Conservation (phyloP, 2,888 invertebrate genomes). For the Drepanosiphum platanoidis region DNA sequence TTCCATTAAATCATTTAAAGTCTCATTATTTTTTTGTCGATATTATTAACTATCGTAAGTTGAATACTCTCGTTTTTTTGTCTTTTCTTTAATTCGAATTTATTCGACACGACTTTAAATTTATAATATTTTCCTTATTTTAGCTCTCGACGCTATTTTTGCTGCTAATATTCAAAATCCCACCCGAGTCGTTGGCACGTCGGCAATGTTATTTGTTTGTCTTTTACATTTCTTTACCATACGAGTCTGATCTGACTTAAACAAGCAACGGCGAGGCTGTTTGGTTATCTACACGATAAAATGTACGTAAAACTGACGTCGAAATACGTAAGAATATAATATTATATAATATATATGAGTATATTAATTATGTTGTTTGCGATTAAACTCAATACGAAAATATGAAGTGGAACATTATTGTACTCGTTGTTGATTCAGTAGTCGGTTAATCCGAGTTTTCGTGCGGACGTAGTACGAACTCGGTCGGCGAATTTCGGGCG, state of each 20-base stretch:
- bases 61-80: too few species aligned
- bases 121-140: too few species aligned
- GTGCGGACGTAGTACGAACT: neutral
- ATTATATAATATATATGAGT: neutral
- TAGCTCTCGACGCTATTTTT: too few species aligned
- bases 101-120: too few species aligned
- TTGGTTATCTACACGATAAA: constrained; percentile 15
- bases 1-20: too few species aligned
- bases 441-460: constrained; percentile 14
- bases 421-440: neutral
- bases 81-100: too few species aligned
- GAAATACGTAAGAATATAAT: too few species aligned
- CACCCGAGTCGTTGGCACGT: too few species aligned
- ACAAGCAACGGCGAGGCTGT: neutral
- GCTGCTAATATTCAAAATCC: neutral
- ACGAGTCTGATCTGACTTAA: neutral
- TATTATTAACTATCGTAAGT: too few species aligned
- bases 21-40: too few species aligned
- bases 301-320: constrained; percentile 27
- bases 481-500: neutral
- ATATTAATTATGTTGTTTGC: neutral
- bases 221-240: constrained; percentile 1
- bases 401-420: constrained; percentile 8
- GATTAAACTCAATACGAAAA: constrained; percentile 31
- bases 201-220: constrained; percentile 14